phyloP scores from a whole-genome alignment of 1,140 invertebrate species.

The Cylas formicarius region DNA sequence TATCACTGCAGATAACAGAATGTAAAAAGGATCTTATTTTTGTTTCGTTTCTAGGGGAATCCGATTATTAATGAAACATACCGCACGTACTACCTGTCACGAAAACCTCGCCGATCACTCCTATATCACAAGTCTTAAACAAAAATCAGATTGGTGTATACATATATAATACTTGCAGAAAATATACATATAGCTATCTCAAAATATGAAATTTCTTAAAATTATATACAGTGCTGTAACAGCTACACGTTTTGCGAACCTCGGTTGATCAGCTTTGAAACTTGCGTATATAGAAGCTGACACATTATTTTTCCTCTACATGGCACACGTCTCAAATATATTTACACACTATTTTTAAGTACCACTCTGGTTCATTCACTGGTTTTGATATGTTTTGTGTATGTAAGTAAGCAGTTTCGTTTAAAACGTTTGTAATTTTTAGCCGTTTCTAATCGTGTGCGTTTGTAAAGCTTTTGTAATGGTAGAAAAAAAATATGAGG shows the following conservation, averaged over 20 bases:
- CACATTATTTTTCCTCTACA: constrained; percentile 14
- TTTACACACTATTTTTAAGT: constrained; percentile 23
- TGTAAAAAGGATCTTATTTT: too few species aligned
- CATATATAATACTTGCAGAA: constrained; percentile 20
- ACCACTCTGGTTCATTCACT: constrained; percentile 7
- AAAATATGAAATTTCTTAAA: too few species aligned
- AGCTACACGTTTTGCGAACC: constrained; percentile 35
- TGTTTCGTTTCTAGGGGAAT: not conserved
- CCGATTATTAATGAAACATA: not conserved
- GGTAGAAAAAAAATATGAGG: constrained; percentile 89
- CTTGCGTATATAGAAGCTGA: constrained; percentile 17
- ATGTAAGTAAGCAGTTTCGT: not conserved
- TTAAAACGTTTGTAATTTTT: constrained; percentile 2
- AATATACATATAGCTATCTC: too few species aligned
- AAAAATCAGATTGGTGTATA: constrained; percentile 14
- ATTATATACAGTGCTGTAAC: constrained; percentile 30
- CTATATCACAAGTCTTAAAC: constrained; percentile 7
- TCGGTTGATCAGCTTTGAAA: constrained; percentile 21
- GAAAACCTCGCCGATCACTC: constrained; percentile 6
- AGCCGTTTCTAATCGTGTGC: constrained; percentile 16
- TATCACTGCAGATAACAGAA: too few species aligned
- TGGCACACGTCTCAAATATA: constrained; percentile 5
- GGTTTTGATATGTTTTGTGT: constrained; percentile 2
- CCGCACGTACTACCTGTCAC: constrained; percentile 7
- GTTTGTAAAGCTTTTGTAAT: constrained; percentile 65